phyloP scores from a whole-genome alignment of 2,113 vertebrate species.

The Bos indicus region DNA sequence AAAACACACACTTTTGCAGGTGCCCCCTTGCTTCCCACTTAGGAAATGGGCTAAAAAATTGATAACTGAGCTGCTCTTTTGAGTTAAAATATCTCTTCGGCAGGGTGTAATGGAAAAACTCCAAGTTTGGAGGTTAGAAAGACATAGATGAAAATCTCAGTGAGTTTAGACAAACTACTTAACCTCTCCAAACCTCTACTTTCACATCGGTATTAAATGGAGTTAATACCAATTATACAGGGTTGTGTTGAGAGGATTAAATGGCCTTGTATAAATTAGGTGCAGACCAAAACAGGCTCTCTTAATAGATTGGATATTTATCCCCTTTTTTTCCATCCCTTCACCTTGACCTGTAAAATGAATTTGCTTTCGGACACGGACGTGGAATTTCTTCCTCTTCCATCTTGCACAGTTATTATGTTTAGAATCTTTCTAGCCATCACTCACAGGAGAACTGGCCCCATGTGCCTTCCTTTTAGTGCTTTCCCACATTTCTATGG shows the following conservation, averaged over 20 bases:
- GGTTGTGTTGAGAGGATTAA: constrained; percentile 16
- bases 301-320: constrained; percentile 3
- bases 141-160: not conserved
- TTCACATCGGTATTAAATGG: constrained; percentile 26
- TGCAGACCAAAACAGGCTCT: not conserved
- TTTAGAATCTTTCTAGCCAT: not conserved
- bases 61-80: not conserved
- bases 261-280: constrained; percentile 19
- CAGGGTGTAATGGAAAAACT: not conserved
- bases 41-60: constrained; percentile 2
- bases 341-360: not conserved
- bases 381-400: constrained; percentile 10
- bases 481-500: constrained; percentile 11
- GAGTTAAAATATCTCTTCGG: not conserved
- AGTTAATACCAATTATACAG: constrained; percentile 22
- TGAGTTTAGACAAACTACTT: not conserved
- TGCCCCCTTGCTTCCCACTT: not conserved
- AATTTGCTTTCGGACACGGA: constrained; percentile 5
- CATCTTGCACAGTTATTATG: not conserved
- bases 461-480: not conserved
- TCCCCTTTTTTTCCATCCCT: not conserved
- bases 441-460: not conserved
- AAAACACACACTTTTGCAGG: constrained; percentile 40
- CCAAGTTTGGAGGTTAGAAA: not conserved
- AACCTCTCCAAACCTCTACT: constrained; percentile 10